Conservation (phyloP, 2,113 vertebrate genomes). For the Ameiurus melas region DNA sequence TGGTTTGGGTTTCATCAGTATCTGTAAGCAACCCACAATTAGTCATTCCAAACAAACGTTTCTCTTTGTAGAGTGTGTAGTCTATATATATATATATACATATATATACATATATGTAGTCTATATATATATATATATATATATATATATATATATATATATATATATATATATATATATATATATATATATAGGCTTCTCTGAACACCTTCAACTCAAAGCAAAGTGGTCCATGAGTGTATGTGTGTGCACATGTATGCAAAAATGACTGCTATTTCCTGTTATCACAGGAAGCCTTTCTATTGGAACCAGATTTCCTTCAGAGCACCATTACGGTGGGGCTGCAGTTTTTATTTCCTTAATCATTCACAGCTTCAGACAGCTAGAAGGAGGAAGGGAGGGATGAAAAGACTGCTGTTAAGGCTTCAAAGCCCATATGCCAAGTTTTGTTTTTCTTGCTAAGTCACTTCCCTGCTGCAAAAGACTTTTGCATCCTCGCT, state of each 20-base stretch:
- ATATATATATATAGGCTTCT: not conserved
- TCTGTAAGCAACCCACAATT: not conserved
- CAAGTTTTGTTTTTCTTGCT: conserved; percentile 29
- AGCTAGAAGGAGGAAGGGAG: conserved; percentile 36
- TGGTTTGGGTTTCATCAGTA: not conserved
- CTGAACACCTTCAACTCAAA: not conserved
- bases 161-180: no score
- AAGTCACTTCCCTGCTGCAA: not conserved
- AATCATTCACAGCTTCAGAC: conserved; percentile 57
- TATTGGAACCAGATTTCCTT: conserved; percentile 83
- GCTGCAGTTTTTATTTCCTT: conserved; percentile 49
- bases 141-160: no score
- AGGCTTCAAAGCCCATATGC: conserved; percentile 38
- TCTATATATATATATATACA: not conserved
- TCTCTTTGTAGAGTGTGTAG: not conserved
- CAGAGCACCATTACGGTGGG: conserved; percentile 52
- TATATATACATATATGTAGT: no score
- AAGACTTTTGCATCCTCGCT: not conserved
- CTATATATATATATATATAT: no score
- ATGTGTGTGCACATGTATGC: conserved; percentile 53
- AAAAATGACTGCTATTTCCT: conserved; percentile 81
- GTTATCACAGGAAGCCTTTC: conserved; percentile 76
- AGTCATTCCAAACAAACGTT: not conserved
- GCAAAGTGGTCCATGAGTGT: not conserved
- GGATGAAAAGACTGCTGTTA: not conserved